phyloP scores from a whole-genome alignment of 2,113 vertebrate genomes.

The Nestor notabilis region DNA sequence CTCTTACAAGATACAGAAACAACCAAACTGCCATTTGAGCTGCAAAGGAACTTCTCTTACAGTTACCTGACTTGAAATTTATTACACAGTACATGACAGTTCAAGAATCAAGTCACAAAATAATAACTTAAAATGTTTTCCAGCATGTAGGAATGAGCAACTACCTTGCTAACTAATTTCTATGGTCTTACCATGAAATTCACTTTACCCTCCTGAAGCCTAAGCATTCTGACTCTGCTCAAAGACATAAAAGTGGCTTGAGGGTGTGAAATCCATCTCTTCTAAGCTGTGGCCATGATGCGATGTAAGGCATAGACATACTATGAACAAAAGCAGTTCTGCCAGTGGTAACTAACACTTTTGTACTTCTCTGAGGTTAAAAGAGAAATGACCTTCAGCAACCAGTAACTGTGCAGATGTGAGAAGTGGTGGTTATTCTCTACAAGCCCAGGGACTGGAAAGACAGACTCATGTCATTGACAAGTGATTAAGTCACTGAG shows the following conservation, averaged over 20 bases:
- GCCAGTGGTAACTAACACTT: background rate
- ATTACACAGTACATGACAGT: background rate
- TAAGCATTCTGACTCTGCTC: background rate
- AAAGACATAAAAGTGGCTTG: background rate
- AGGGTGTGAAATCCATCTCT: background rate
- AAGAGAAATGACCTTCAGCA: background rate
- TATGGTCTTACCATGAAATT: background rate
- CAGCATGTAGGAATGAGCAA: background rate
- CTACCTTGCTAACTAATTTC: background rate
- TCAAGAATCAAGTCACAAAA: background rate
- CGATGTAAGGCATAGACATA: fast-evolving
- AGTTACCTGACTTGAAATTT: background rate
- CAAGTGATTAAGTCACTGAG: background rate
- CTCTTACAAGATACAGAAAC: background rate
- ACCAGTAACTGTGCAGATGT: background rate
- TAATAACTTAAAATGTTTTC: background rate
- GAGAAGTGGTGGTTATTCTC: background rate
- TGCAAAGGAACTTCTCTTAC: background rate
- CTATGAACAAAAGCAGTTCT: background rate
- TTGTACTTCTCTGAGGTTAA: background rate
- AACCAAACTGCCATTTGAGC: background rate
- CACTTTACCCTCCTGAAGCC: background rate
- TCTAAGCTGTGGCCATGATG: background rate
- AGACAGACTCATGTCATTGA: background rate
- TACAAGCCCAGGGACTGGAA: background rate